Evolutionary conservation across 1,140 invertebrate species (phyloP).

Genomic region (Ctenoplectra terminalis): DNA sequence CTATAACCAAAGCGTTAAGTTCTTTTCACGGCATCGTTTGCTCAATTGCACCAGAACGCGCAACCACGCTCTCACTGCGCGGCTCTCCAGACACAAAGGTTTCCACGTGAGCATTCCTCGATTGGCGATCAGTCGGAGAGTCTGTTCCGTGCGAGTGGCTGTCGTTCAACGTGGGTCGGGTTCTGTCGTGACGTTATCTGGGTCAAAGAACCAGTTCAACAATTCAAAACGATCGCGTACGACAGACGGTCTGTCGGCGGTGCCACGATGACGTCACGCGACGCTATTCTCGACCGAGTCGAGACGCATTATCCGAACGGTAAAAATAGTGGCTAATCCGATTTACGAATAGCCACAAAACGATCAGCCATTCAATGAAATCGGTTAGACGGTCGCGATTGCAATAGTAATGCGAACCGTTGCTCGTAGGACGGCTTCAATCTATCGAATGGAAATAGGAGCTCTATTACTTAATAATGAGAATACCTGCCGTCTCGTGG

Average conservation of each 20-base stretch:
- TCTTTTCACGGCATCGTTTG: neutral
- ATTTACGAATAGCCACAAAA: slow-evolving; percentile 62
- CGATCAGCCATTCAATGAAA: slow-evolving; percentile 58
- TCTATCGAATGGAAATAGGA: neutral
- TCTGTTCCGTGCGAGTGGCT: slow-evolving; percentile 6
- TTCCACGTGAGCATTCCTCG: neutral
- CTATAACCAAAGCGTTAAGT: neutral
- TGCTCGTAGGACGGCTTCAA: neutral
- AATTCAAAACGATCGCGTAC: slow-evolving; percentile 73
- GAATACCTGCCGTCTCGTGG: neutral
- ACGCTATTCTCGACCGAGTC: slow-evolving; percentile 73
- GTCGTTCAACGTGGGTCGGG: slow-evolving; percentile 48
- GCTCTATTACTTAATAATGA: slow-evolving; percentile 12
- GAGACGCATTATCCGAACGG: slow-evolving; percentile 62
- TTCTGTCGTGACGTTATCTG: slow-evolving; percentile 68
- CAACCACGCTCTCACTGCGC: neutral
- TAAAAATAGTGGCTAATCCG: slow-evolving; percentile 68
- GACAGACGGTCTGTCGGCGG: slow-evolving; percentile 68
- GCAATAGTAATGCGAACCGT: neutral
- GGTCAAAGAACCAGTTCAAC: slow-evolving; percentile 78
- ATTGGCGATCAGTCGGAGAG: slow-evolving; percentile 21
- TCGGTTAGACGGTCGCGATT: neutral
- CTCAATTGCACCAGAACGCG: neutral
- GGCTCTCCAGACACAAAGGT: neutral
- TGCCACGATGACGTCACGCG: slow-evolving; percentile 72